Evolutionary conservation across 2,113 vertebrate genomes (phyloP).

Genomic region (Campylomormyrus numenius): DNA sequence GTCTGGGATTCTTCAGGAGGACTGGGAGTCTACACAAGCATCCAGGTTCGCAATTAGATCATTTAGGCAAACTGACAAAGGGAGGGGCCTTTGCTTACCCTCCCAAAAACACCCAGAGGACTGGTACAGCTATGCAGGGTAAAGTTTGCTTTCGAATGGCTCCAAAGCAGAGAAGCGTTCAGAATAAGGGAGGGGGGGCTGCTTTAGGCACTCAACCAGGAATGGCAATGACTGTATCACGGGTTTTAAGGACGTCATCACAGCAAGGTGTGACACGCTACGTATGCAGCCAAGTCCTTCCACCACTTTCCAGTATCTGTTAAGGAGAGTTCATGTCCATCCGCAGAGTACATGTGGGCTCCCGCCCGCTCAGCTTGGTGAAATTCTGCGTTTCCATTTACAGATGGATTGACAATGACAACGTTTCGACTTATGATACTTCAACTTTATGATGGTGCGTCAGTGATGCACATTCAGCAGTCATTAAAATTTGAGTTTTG

Average conservation of each 20-base stretch:
- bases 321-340: not conserved
- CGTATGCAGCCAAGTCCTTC: not conserved
- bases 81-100: not conserved
- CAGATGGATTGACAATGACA: not conserved
- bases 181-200: not conserved
- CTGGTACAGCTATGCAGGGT: not conserved
- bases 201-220: not conserved
- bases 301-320: not conserved
- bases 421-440: not conserved
- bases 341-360: not conserved
- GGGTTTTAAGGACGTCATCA: not conserved
- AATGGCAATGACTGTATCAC: not conserved
- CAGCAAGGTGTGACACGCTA: conserved; percentile 7
- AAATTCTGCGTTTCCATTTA: not conserved
- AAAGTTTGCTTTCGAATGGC: not conserved
- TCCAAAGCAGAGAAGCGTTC: not conserved
- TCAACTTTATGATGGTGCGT: not conserved
- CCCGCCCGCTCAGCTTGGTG: not conserved
- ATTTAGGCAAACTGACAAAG: not conserved
- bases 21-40: not conserved
- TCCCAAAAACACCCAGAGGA: not conserved
- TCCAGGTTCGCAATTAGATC: not conserved
- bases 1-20: not conserved
- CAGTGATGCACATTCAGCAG: not conserved
- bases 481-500: not conserved